These are phyloP conservation scores for Suricata suricatta DNA, from an alignment of 2,113 vertebrate species.

Conservation along the genomic window DNA sequence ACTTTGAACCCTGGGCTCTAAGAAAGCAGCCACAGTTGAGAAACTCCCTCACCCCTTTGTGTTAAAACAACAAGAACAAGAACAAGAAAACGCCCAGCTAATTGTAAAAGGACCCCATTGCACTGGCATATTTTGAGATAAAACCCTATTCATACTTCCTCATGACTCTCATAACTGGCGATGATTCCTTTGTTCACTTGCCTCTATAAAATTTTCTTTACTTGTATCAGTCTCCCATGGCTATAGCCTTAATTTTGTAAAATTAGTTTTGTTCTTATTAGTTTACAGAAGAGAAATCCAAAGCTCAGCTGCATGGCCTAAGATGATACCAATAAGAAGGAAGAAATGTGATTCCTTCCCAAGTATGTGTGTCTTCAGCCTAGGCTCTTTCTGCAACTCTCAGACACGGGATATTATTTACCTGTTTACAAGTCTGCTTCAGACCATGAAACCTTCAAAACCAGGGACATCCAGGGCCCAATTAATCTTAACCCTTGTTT, in stretches of 20 bases:
- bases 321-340: background rate
- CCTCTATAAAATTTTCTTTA: background rate
- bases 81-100: background rate
- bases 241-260: conserved; percentile 5
- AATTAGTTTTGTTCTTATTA: background rate
- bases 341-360: background rate
- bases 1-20: background rate
- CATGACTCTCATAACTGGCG: background rate
- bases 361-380: background rate
- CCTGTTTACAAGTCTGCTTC: background rate
- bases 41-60: background rate
- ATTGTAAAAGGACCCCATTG: background rate
- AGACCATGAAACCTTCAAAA: background rate
- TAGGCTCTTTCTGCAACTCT: background rate
- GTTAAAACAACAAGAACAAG: background rate
- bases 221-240: background rate
- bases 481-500: background rate
- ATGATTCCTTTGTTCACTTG: background rate
- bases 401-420: background rate
- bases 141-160: background rate
- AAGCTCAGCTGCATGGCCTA: background rate
- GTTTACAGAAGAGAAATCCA: background rate
- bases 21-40: background rate
- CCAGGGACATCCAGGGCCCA: background rate
- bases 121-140: background rate